Evolutionary conservation across 1,140 invertebrate genomes (phyloP), one percentile per base, ranked within the genome.

Genomic region (Gonatopus flavifemur): DNA sequence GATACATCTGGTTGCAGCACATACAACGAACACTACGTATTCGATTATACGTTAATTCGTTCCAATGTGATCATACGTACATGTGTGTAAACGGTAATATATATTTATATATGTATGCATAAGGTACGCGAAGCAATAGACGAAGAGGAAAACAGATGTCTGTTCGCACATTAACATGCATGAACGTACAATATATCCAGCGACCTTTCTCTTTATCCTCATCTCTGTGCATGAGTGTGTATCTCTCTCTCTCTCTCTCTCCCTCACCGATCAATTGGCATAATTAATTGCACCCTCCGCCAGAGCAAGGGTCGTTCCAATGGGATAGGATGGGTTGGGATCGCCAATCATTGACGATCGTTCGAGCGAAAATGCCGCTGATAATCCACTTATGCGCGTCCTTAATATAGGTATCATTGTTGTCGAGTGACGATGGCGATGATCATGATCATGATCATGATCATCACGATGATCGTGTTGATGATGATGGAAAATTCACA

Each of bases 261-360:
- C n/a, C n/a, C n/a, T n/a, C n/a, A n/a, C 63, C 62, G 62, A 64
- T 65, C 63, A 64, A 62, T 65, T 64, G 63, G 63, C 58, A 65
- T 65, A 65, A 65, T 65, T 65, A 65, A 65, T 65, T 59, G 55
- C 39, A 13, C 31, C 15, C 49, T 38, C 30, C 47, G 47, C 40
- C 22, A 33, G 25, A 36, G 20, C 38, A 19, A 28, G 58, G 43
- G 32, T 33, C 49, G n/a, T n/a, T n/a, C n/a, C n/a, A n/a, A n/a
- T n/a, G n/a, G n/a, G n/a, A n/a, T n/a, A n/a, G n/a, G n/a, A n/a
- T n/a, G n/a, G 28, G 24, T 15, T 38, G 25, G 43, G 33, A 35
- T n/a, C 47, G 41, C 41, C 42, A 52, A 53, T 50, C 55, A 53
- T 16, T 47, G 35, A 15, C 36, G 49, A 31, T 52, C 55, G 49